phyloP scores from a whole-genome alignment of 1,140 invertebrate species.

The Phymastichus coffea region DNA sequence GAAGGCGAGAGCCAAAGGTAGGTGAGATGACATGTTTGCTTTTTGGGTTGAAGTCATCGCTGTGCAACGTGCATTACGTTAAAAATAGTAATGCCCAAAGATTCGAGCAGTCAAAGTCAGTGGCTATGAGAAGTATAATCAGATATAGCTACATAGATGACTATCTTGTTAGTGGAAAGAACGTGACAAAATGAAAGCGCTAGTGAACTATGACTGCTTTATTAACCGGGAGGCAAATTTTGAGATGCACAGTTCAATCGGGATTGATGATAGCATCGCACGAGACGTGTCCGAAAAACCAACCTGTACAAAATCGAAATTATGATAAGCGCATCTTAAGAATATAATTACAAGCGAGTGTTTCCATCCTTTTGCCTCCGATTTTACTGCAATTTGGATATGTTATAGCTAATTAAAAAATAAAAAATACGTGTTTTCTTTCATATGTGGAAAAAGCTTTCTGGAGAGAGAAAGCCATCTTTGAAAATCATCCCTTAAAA shows the following conservation, averaged over 20 bases:
- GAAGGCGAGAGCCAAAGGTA: constrained; percentile 1
- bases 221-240: too few species aligned
- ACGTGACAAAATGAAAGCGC: too few species aligned
- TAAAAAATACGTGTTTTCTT: too few species aligned
- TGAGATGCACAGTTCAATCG: constrained; percentile 4
- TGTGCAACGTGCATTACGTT: constrained; percentile 32
- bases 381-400: too few species aligned
- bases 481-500: too few species aligned
- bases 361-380: too few species aligned
- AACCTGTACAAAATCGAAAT: too few species aligned
- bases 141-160: not conserved
- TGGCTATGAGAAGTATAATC: not conserved
- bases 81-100: not conserved
- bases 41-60: constrained; percentile 42
- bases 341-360: too few species aligned
- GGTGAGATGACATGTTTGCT: constrained; percentile 41
- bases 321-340: not conserved
- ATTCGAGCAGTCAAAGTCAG: not conserved
- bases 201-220: not conserved
- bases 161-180: too few species aligned
- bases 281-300: not conserved
- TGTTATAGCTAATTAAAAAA: too few species aligned
- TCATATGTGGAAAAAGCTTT: too few species aligned
- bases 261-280: not conserved
- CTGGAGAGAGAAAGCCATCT: too few species aligned